These are phyloP conservation scores for Ophion ellenae DNA, from an alignment of 2,888 invertebrate genomes.

Conservation along the genomic window DNA sequence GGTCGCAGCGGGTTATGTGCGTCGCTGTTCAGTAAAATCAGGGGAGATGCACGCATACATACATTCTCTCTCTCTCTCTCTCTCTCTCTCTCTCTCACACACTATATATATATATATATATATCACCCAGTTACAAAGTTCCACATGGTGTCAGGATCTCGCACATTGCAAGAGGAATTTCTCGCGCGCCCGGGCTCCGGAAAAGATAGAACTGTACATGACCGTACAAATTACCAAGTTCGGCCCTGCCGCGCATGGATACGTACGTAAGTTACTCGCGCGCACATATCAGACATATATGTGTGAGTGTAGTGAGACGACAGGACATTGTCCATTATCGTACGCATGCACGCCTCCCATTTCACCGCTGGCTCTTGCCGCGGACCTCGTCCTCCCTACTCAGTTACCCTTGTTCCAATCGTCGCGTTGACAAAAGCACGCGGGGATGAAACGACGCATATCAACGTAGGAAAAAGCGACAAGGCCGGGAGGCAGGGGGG, in stretches of 20 bases:
- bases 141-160: slow-evolving; percentile 78
- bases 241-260: too few species aligned
- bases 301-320: slow-evolving; percentile 61
- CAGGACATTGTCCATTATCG: slow-evolving; percentile 83
- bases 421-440: not conserved
- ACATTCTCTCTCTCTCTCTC: too few species aligned
- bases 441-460: not conserved
- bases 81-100: too few species aligned
- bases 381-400: slow-evolving; percentile 3
- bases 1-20: slow-evolving; percentile 17
- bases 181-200: slow-evolving; percentile 23
- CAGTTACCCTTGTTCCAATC: not conserved
- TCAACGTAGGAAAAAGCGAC: not conserved
- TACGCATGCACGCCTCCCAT: slow-evolving; percentile 60
- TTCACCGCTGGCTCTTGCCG: slow-evolving; percentile 3
- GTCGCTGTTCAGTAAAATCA: slow-evolving; percentile 18
- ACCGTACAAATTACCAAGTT: too few species aligned
- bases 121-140: slow-evolving; percentile 63
- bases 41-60: slow-evolving; percentile 18
- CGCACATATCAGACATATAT: slow-evolving; percentile 52
- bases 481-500: not conserved
- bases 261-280: slow-evolving; percentile 64
- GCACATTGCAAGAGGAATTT: slow-evolving; percentile 58
- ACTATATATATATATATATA: too few species aligned
- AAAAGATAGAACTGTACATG: not conserved